Conservation (phyloP, 1,140 invertebrate genomes). For the Eurosta solidaginis region DNA sequence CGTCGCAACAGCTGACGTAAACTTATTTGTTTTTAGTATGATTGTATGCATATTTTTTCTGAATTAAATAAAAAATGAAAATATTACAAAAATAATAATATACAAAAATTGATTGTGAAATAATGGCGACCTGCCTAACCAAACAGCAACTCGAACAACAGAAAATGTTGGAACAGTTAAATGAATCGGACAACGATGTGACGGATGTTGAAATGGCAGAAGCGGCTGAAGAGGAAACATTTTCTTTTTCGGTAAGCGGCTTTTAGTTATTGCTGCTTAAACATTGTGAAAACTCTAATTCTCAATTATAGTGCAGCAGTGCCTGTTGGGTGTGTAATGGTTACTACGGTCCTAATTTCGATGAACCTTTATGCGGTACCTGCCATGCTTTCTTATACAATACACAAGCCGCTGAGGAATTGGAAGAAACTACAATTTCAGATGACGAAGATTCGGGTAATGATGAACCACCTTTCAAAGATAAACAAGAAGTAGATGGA, state of each 20-base stretch:
- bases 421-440: conserved; percentile 64
- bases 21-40: not conserved
- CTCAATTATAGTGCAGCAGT: conserved; percentile 33
- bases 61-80: not conserved
- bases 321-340: conserved; percentile 85
- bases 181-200: conserved; percentile 46
- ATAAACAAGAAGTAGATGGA: conserved; percentile 65
- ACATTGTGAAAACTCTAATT: conserved; percentile 40
- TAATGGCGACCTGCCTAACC: conserved; percentile 54
- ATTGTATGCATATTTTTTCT: not conserved
- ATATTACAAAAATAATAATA: not conserved
- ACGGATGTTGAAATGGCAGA: conserved; percentile 36
- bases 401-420: conserved; percentile 62
- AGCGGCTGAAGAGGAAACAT: conserved; percentile 15
- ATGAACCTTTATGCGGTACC: conserved; percentile 88
- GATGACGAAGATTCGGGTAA: conserved; percentile 88
- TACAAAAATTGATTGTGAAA: conserved; percentile 16
- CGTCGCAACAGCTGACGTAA: not conserved
- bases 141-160: conserved; percentile 52
- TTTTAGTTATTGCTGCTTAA: not conserved
- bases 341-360: conserved; percentile 90
- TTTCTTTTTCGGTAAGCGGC: conserved; percentile 35
- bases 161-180: conserved; percentile 47
- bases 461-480: conserved; percentile 78
- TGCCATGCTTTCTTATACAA: conserved; percentile 92